Evolutionary conservation across 2,113 vertebrate species (phyloP), one percentile per base, ranked within the genome.

Genomic region (Martes martes): DNA sequence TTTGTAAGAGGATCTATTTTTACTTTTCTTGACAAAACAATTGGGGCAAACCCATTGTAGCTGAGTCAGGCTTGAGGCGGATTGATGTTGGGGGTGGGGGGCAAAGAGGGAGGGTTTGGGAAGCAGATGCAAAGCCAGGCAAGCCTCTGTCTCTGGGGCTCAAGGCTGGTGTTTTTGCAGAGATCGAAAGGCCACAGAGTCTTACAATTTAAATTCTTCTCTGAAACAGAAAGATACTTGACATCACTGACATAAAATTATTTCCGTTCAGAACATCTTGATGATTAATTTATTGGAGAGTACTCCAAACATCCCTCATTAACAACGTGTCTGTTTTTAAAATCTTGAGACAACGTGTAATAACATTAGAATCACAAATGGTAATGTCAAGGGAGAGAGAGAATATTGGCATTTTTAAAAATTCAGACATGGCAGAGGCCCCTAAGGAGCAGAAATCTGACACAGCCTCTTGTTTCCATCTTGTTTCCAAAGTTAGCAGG

Each of bases 321-420:
- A 89, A 86, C 86, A 85, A 96, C 33, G 50, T 86, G 82, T 26
- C 82, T 89, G n/a, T 61, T 92, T 84, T 81, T 74, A 11, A 74
- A 93, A 97, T 90, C 85, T 79, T 86, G 74, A 83, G 63, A 97
- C 73, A 91, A 59, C 87, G 47, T 96, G 11, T 89, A 82, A 78
- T 52, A 91, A 79, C 91, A 96, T 85, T 79, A 83, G 79, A 80
- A 86, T 96, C 82, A 79, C 24, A 92, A 69, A 65, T 83, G 92
- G 50, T 24, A 61, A 57, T 36, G 42, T 71, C 79, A 89, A 95
- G 39, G n/a, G 45, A 95, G 52, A 93, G 18, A 93, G 26, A 81
- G 18, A 83, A 89, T 57, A 92, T 5, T 92, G 55, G 50, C 71
- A 81, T 96, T 94, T 96, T 31, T 31, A 80, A 89, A 95, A 95